A percentile compares a stretch with the other conserved stretches of the same genome.
phyloP scores from a whole-genome alignment of 2,113 vertebrate genomes.

The Sardina pilchardus region DNA sequence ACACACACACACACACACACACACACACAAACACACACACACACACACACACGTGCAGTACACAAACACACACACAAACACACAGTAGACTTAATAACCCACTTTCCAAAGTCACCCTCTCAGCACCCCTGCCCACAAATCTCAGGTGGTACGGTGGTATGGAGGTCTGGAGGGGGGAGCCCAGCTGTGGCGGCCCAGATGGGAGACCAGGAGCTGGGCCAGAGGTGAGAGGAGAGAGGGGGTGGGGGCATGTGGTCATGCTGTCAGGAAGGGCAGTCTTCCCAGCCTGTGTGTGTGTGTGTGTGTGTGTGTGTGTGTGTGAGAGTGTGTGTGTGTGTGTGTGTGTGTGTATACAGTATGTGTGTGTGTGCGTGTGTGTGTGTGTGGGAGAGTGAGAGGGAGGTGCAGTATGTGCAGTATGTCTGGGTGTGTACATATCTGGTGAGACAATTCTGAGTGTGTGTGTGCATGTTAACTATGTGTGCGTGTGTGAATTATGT shows the following conservation, averaged over 20 bases:
- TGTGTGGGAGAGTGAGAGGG: too few species aligned
- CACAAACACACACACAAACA: background rate
- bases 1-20: background rate
- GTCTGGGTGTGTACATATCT: too few species aligned
- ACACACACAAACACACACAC: background rate
- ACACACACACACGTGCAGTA: background rate
- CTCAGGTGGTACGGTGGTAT: background rate
- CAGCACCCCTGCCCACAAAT: background rate
- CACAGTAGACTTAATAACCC: too few species aligned
- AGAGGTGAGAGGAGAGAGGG: background rate
- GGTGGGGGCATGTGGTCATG: background rate
- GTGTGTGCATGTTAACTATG: background rate
- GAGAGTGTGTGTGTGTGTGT: too few species aligned
- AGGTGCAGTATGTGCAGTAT: too few species aligned
- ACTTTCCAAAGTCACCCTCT: background rate
- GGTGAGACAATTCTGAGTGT: too few species aligned
- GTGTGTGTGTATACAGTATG: too few species aligned
- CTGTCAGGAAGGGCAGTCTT: background rate
- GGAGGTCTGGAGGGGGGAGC: background rate
- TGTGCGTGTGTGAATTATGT: background rate
- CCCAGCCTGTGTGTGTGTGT: background rate
- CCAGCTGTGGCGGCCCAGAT: background rate
- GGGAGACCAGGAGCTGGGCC: background rate
- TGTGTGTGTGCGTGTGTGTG: background rate
- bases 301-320: background rate